A percentile compares a stretch with the other conserved stretches of the same genome.
These are phyloP conservation scores for Virgularia gustaviana DNA, from an alignment of 92 coral and sea anemone genomes.

Conservation along the genomic window DNA sequence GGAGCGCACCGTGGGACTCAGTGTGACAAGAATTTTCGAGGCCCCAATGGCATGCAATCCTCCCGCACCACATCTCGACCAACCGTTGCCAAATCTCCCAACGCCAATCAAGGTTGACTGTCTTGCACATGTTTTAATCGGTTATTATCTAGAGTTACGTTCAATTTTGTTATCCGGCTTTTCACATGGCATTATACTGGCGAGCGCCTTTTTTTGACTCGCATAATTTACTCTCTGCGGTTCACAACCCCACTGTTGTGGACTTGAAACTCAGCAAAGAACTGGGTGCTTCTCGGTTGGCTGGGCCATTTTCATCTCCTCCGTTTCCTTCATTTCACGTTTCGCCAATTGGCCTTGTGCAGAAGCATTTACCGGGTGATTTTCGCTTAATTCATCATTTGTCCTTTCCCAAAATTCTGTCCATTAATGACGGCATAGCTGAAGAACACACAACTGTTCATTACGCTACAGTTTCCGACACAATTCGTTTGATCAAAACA, in stretches of 20 bases:
- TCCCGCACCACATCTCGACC: not conserved
- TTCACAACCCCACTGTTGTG: slow-evolving; percentile 40
- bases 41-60: not conserved
- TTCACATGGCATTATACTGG: slow-evolving; percentile 26
- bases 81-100: not conserved
- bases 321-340: slow-evolving; percentile 20
- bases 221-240: slow-evolving; percentile 37
- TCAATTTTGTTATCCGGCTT: not conserved
- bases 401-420: slow-evolving; percentile 37
- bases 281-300: slow-evolving; percentile 29
- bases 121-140: not conserved
- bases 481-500: too few species aligned
- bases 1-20: not conserved
- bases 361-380: slow-evolving; percentile 36
- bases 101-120: slow-evolving; percentile 17
- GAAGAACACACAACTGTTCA: slow-evolving; percentile 12
- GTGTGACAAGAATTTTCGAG: not conserved
- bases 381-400: slow-evolving; percentile 47
- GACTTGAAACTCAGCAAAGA: slow-evolving; percentile 42
- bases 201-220: not conserved
- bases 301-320: slow-evolving; percentile 54
- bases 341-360: slow-evolving; percentile 58
- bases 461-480: slow-evolving; percentile 45
- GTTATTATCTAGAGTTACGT: not conserved
- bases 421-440: slow-evolving; percentile 47